Percentiles rank a stretch among this genome's conserved stretches.
Conservation (phyloP, 1,140 invertebrate genomes). For the Agrypnia vestita region DNA sequence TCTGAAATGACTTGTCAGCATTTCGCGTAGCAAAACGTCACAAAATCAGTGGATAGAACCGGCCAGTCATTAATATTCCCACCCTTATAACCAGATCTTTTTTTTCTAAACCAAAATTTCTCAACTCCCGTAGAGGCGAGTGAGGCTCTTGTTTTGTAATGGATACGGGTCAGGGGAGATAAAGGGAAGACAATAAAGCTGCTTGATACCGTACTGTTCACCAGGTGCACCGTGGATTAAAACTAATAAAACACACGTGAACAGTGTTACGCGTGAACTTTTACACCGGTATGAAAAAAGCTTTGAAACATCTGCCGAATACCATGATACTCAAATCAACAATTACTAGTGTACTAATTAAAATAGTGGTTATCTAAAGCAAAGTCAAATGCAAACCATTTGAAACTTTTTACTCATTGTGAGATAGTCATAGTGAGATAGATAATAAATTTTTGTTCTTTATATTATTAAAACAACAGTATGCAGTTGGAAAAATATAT, state of each 20-base stretch:
- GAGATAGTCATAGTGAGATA: too few species aligned
- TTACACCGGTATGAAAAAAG: slow-evolving; percentile 8
- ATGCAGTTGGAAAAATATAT: too few species aligned
- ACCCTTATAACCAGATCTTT: slow-evolving; percentile 8
- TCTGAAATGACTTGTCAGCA: background rate
- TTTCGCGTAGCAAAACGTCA: background rate
- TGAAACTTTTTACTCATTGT: too few species aligned
- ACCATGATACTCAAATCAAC: background rate
- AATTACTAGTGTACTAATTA: too few species aligned
- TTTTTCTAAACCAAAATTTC: background rate
- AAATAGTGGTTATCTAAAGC: too few species aligned
- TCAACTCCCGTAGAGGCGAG: slow-evolving; percentile 28
- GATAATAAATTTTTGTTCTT: too few species aligned
- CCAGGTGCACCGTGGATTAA: slow-evolving; percentile 28
- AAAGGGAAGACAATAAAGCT: slow-evolving; percentile 17
- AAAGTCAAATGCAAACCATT: too few species aligned
- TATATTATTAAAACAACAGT: too few species aligned
- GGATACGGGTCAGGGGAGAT: slow-evolving; percentile 33
- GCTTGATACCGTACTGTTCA: slow-evolving; percentile 20
- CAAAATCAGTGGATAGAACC: background rate
- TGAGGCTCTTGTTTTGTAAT: slow-evolving; percentile 23
- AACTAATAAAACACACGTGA: slow-evolving; percentile 33
- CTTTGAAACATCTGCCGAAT: slow-evolving; percentile 35
- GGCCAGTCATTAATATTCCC: slow-evolving; percentile 21
- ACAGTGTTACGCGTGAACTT: slow-evolving; percentile 20